Conservation (phyloP, 2,888 invertebrate species). For the Apeira syringaria region DNA sequence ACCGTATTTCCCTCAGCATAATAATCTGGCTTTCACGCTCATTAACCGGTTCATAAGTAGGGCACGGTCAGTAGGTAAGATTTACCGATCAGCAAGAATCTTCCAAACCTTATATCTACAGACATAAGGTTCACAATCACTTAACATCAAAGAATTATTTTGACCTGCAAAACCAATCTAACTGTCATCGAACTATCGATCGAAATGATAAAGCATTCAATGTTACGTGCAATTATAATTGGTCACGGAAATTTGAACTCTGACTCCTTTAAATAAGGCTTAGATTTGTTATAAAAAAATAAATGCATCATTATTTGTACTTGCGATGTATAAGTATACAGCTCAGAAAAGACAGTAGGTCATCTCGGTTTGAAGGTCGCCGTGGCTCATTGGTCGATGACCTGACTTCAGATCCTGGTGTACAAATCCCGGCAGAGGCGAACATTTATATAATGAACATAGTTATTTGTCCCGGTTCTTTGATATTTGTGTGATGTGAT, state of each 20-base stretch:
- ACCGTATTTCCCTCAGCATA: no score
- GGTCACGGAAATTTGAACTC: neutral
- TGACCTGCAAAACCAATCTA: constrained; percentile 48
- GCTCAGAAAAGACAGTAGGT: neutral
- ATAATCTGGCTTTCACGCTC: constrained; percentile 20
- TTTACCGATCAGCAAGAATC: constrained; percentile 26
- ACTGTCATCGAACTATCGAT: constrained; percentile 50
- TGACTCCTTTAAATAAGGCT: constrained; percentile 1
- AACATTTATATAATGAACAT: no score
- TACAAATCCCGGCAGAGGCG: no score
- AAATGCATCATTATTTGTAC: constrained; percentile 2
- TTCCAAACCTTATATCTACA: constrained; percentile 30
- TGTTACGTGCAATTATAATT: constrained; percentile 6
- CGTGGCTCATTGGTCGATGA: no score
- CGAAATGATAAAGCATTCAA: constrained; percentile 33
- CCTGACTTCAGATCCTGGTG: no score
- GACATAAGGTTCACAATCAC: constrained; percentile 33
- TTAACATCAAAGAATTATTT: constrained; percentile 35
- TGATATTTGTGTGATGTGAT: no score
- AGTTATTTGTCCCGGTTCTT: no score
- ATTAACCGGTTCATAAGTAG: constrained; percentile 35
- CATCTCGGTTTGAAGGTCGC: no score
- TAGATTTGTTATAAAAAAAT: neutral
- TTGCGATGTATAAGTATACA: neutral
- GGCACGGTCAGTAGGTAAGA: constrained; percentile 55